Percentiles rank a stretch among this genome's conserved stretches.
Conservation (phyloP, 2,113 vertebrate genomes). For the Campylomormyrus numenius region DNA sequence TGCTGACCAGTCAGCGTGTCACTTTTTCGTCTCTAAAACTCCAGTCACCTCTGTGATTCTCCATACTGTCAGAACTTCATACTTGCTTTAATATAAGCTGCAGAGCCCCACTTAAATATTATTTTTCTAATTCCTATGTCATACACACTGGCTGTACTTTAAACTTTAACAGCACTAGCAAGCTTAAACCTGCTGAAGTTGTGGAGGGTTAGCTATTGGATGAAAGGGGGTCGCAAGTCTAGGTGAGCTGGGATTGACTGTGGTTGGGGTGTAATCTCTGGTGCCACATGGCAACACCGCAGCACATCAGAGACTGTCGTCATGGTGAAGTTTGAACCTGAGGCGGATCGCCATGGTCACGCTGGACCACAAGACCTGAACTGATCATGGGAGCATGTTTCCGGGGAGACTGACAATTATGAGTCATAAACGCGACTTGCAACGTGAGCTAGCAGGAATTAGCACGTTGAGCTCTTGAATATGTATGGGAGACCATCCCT, state of each 20-base stretch:
- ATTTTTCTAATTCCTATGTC: background rate
- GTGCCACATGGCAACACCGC: background rate
- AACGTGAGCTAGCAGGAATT: conserved; percentile 80
- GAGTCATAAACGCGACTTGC: conserved; percentile 77
- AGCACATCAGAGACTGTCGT: background rate
- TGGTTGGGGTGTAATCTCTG: background rate
- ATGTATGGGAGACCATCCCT: conserved; percentile 80
- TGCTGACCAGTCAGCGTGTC: background rate
- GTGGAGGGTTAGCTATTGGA: background rate
- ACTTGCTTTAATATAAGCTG: background rate
- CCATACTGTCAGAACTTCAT: background rate
- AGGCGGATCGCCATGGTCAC: conserved; percentile 75
- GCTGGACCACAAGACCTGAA: conserved; percentile 61
- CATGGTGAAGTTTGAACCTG: conserved; percentile 47
- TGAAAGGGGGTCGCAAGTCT: background rate
- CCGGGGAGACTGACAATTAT: conserved; percentile 81
- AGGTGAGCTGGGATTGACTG: background rate
- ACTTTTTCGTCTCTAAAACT: background rate
- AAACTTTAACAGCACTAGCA: background rate
- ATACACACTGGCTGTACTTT: background rate
- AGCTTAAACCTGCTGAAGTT: background rate
- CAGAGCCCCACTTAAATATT: background rate
- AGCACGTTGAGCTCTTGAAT: conserved; percentile 81
- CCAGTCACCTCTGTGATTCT: background rate
- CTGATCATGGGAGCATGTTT: conserved; percentile 64